Evolutionary conservation across 2,797 vertebrate species (phyloP).

Genomic region (Acridotheres tristis): DNA sequence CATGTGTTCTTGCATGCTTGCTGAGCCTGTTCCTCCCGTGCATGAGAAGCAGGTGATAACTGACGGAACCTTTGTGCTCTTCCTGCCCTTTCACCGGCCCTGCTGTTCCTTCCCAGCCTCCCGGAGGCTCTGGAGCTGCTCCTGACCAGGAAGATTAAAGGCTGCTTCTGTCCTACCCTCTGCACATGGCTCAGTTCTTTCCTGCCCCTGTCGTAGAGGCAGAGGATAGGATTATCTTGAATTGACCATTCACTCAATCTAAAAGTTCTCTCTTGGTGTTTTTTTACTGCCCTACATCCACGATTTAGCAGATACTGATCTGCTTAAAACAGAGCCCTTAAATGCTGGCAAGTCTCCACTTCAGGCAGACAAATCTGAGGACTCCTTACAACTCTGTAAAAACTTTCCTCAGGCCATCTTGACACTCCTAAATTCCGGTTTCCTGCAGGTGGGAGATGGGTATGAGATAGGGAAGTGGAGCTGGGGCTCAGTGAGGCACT

Average conservation of each 20-base stretch:
- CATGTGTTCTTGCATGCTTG: accelerated
- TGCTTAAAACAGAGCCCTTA: background rate
- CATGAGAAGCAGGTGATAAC: background rate
- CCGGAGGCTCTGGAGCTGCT: background rate
- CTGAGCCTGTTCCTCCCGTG: background rate
- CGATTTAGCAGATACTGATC: background rate
- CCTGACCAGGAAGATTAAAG: background rate
- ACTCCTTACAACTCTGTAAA: too few relatives aligned
- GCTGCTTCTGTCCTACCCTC: background rate
- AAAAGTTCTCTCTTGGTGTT: background rate
- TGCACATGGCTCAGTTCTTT: background rate
- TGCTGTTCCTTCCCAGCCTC: background rate
- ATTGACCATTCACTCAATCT: background rate
- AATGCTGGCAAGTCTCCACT: background rate
- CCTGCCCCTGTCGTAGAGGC: background rate
- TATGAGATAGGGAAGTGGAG: accelerated
- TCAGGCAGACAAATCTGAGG: background rate
- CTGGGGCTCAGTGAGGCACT: background rate
- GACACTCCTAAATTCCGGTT: background rate
- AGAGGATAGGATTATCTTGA: background rate
- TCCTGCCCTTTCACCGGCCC: slow-evolving; percentile 8
- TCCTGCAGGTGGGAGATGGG: background rate
- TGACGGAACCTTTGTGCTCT: background rate
- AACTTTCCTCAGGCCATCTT: background rate
- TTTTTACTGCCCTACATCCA: background rate